These are phyloP conservation scores for Apodemia zela DNA, from an alignment of 2,888 invertebrate genomes.

Conservation along the genomic window DNA sequence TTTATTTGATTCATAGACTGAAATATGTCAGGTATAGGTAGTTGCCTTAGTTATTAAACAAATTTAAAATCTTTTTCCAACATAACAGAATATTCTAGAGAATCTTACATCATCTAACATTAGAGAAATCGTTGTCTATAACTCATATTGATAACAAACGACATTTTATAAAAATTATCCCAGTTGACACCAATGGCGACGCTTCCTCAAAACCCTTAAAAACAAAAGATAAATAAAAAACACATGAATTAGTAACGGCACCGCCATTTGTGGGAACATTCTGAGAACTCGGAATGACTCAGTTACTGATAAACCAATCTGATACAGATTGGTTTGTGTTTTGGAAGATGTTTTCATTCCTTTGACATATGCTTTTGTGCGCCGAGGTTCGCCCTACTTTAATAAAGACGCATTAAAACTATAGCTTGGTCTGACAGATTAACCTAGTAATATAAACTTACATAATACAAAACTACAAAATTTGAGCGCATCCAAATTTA, in stretches of 20 bases:
- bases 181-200: neutral
- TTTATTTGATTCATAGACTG: neutral
- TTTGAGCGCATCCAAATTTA: constrained; percentile 54
- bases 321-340: neutral
- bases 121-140: neutral
- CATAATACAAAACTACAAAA: constrained; percentile 54
- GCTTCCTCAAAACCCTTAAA: neutral
- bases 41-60: neutral
- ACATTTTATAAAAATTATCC: neutral
- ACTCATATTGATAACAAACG: neutral
- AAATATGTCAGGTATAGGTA: neutral
- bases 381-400: neutral
- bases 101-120: neutral
- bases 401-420: constrained; percentile 11
- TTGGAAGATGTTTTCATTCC: neutral
- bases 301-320: neutral
- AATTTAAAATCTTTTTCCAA: neutral
- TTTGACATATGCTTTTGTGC: neutral
- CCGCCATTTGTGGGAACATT: neutral
- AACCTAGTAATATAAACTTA: constrained; percentile 31
- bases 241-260: neutral
- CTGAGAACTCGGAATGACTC: too few species aligned
- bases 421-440: constrained; percentile 49
- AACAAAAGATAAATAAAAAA: neutral
- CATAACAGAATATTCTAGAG: neutral